These are phyloP conservation scores for Drosophila persimilis DNA, from an alignment of 1,140 invertebrate species.

Conservation along the genomic window DNA sequence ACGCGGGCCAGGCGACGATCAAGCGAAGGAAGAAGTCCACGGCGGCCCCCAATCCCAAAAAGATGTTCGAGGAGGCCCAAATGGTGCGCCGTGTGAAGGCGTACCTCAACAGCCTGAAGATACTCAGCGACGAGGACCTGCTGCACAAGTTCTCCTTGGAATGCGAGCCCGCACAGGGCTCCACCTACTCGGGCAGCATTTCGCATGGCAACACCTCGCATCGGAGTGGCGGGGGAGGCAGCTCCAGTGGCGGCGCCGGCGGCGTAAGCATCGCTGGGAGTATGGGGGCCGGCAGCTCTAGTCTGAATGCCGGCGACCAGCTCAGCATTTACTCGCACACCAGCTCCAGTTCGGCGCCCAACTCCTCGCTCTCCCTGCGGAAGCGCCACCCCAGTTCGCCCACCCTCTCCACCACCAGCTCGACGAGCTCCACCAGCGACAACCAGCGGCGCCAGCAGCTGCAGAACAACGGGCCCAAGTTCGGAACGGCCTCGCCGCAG, in stretches of 20 bases:
- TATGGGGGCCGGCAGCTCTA: slow-evolving; percentile 58
- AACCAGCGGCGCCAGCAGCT: slow-evolving; percentile 93
- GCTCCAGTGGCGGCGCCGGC: slow-evolving; percentile 63
- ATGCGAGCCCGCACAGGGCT: slow-evolving; percentile 90
- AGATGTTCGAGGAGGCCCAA: slow-evolving; percentile 99
- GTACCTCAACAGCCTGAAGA: slow-evolving; percentile 96
- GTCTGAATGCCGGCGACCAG: slow-evolving; percentile 72
- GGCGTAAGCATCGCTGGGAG: slow-evolving; percentile 60
- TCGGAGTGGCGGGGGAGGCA: slow-evolving; percentile 79
- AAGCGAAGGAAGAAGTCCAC: slow-evolving; percentile 96
- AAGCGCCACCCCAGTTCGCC: slow-evolving; percentile 87
- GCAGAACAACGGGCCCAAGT: slow-evolving; percentile 87
- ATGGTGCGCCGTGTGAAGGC: slow-evolving; percentile 98
- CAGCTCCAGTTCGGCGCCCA: slow-evolving; percentile 56
- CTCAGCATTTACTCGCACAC: slow-evolving; percentile 73
- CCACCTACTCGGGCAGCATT: slow-evolving; percentile 84
- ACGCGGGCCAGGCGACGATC: slow-evolving; percentile 90
- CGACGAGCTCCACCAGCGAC: slow-evolving; percentile 94
- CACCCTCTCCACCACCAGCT: slow-evolving; percentile 93
- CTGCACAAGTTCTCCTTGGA: slow-evolving; percentile 94
- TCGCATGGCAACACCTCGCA: slow-evolving; percentile 73
- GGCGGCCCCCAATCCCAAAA: slow-evolving; percentile 96
- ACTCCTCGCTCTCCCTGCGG: slow-evolving; percentile 84
- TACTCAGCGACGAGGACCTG: slow-evolving; percentile 93
- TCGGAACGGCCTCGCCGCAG: slow-evolving; percentile 97